phyloP scores from a whole-genome alignment of 30 jellyfish, hydroid and myxozoan genomes.

The Sanderia malayensis region DNA sequence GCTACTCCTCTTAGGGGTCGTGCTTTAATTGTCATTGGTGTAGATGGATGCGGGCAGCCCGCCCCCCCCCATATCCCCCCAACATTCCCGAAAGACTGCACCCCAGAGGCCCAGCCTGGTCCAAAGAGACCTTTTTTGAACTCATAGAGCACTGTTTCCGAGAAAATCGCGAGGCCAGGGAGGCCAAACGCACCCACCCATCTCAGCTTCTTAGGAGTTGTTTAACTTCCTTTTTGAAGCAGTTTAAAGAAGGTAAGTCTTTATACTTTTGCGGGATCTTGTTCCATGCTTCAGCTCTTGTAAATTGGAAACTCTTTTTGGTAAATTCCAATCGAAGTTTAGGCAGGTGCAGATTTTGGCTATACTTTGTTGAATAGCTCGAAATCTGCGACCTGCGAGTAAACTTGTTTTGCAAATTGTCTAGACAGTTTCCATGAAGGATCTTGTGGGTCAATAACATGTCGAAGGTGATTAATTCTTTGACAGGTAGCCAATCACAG shows the following conservation, averaged over 20 bases:
- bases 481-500: constrained; percentile 31
- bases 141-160: constrained; percentile 1
- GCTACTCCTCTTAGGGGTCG: no score
- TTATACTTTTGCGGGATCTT: constrained; percentile 22
- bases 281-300: constrained; percentile 30
- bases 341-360: constrained; percentile 36
- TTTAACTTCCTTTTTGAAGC: constrained; percentile 30
- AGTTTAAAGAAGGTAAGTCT: constrained; percentile 16
- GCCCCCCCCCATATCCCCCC: no score
- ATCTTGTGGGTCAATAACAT: no score
- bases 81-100: constrained; percentile 21
- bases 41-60: no score
- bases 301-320: constrained; percentile 33
- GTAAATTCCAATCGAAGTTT: constrained; percentile 36
- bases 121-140: constrained; percentile 5
- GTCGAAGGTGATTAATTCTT: no score
- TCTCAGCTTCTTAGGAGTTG: constrained; percentile 30
- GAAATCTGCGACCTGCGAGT: constrained; percentile 7
- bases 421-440: no score
- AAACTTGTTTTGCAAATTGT: neutral
- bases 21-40: no score
- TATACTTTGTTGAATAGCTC: neutral
- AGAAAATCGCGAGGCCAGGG: constrained; percentile 12
- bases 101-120: constrained; percentile 15
- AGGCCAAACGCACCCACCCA: constrained; percentile 28